Evolutionary conservation across 2,797 vertebrate species (phyloP), one percentile per base, ranked within the genome.

Genomic region (Adelosebastes latens): DNA sequence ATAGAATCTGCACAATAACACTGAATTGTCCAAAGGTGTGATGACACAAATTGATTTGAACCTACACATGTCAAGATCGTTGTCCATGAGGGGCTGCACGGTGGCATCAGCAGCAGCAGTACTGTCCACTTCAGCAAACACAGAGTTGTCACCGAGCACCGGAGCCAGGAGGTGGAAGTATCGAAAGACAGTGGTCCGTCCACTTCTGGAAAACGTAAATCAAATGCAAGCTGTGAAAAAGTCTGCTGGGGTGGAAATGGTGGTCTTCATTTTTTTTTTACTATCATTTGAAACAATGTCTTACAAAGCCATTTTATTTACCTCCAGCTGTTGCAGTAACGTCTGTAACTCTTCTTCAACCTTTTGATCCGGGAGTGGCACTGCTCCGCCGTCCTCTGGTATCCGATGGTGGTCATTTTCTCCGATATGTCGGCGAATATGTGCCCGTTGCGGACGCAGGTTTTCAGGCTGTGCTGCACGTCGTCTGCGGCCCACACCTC

Each of bases 321-420:
- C 94, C 89, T 94, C 53, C 85, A 84, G 49, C 31, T 94, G 86
- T 93, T 93, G 79, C 91, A 93, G 87, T 85, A 88, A 0, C 92
- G 90, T 18, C 93, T 79, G 80, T 94, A 95, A 0, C 91, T 92
- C 91, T 94, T 95, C 82, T 94, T 94, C 78, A 95, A 46, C 78
- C 87, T 66, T 13, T 93, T 94, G 75, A 95, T 93, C 5, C 94
- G 81, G 1, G 80, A 75, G 75, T 95, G 94, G 88, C 94, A 95
- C 89, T 95, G 94, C 85, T 95, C 94, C 0, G 92, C 63, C 0
- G 87, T 86, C 87, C 87, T 92, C 46, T 65, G 62, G 85, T 84
- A 92, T 5, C 94, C 94, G 5, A 86, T 2, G 6, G 72, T 0
- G 1, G 82, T 56, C 92, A 95, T 81, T 31, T 88, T 93, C 73